Evolutionary conservation across 2,113 vertebrate species (phyloP), one percentile per base, ranked within the genome.

Genomic region (Mus spicilegus): DNA sequence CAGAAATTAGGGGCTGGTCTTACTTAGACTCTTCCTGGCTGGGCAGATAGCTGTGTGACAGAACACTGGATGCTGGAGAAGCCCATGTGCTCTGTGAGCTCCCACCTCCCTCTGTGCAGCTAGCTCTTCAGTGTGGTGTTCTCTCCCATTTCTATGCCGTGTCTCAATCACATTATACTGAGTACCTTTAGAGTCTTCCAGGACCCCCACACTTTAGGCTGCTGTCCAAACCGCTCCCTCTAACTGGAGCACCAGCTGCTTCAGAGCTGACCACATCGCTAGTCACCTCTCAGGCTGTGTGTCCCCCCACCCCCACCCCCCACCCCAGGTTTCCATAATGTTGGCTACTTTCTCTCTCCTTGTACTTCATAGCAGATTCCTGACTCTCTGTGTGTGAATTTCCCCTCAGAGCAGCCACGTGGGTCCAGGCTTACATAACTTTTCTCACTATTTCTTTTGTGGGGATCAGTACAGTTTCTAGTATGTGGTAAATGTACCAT

Each of bases 201-300:
- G 56, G 51, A 75, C 46, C 28, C 56, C 17, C 63, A n/a, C 39
- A n/a, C 20, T 22, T 39, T 8, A n/a, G n/a, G 9, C 30, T 65
- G 26, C 7, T 39, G 0, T 20, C 56, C 11, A 3, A 42, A 63
- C 14, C 26, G 56, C 4, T 51, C 33, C 70, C 26, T 54, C n/a
- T 13, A 58, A 80, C 42, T 12, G 9, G 14, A 28, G 11, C 14
- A 17, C n/a, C 36, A 10, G 12, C 42, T 51, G 56, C 49, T 51
- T 36, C 46, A 49, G 5, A 9, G 84, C 84, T 11, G 14, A 82
- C n/a, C 89, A 51, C 63, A 1, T 7, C 22, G 7, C 17, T 49
- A 61, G 12, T 80, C 16, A 39, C 67, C 12, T 49, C 33, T 11
- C 1, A 12, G 1, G 19, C 16, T 4, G 0, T 22, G 33, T 0